Base-by-base conservation (phyloP, 2,888 invertebrate species). In the Athrips mouffetella region DNA sequence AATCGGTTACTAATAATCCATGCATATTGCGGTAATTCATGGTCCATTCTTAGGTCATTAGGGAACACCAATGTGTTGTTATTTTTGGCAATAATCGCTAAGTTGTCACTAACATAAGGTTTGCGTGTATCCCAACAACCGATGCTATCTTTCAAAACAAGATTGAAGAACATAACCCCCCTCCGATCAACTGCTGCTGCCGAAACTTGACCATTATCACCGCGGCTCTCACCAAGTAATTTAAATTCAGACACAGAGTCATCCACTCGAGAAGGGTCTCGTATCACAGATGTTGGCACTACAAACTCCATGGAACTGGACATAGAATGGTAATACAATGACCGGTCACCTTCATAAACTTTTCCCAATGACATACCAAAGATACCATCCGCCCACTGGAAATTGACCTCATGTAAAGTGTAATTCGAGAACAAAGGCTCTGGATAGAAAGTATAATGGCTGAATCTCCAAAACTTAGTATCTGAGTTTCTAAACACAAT, bases 71-170 rank as follows among this genome's bases (percentile, higher is more conserved):
- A 80, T 0, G 92, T 91, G 23, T 83, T 85, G 35, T 90, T 89
- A 70, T 91, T 91, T 51, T 89, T 78, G 0, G 92, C 93, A 1
- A 94, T 87, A 6, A 93, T 78, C 1, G 90, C 91, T 44, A 94
- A 75, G 70, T 94, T 94, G 10, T 86, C 78, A 11, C 90, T 86
- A 33, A 81, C 89, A 62, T 95, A 95, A 0, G 93, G 91, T 61
- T 93, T 94, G n/a, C 91, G 86, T 2, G 93, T 93, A 65, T 96
- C 93, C 96, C 96, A 96, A 76, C 96, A 96, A 55, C 93, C 94
- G 40, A 96, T 90, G 52, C 93, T 91, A 74, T 95, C 94, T 52
- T 91, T 90, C 48, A 94, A 93, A 46, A 95, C 92, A 74, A 94
- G 91, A 87, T 96, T 95, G 72, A 90, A 95, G 80, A 94, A 95